Conservation (phyloP, 2,888 invertebrate genomes). For the Magallana nippona region DNA sequence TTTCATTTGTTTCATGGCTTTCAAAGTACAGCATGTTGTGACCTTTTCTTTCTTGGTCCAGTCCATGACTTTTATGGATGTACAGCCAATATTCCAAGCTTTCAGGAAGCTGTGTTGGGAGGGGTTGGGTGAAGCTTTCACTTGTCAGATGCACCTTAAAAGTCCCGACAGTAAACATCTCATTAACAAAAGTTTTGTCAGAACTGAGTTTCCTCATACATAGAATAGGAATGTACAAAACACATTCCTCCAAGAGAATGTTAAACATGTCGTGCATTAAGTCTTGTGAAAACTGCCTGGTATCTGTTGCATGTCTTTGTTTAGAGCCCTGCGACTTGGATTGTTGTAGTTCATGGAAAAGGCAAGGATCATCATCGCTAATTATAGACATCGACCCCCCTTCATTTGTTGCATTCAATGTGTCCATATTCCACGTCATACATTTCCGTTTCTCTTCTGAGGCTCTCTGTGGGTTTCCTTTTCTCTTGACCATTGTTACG, state of each 20-base stretch:
- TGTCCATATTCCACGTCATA: constrained; percentile 74
- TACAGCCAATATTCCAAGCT: constrained; percentile 74
- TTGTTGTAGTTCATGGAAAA: constrained; percentile 48
- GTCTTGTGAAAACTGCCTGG: constrained; percentile 41
- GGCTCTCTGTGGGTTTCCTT: constrained; percentile 66
- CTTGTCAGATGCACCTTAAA: constrained; percentile 46
- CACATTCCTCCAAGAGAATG: constrained; percentile 60
- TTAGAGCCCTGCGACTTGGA: neutral
- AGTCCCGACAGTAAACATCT: constrained; percentile 59
- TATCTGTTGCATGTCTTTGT: neutral
- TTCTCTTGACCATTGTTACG: constrained; percentile 73
- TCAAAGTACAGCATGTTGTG: constrained; percentile 75
- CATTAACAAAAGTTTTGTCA: constrained; percentile 43
- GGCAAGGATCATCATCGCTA: constrained; percentile 57
- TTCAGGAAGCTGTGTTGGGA: constrained; percentile 55
- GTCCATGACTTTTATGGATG: constrained; percentile 64
- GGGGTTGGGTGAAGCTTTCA: neutral
- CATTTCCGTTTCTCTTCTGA: constrained; percentile 68
- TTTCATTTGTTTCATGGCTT: constrained; percentile 54
- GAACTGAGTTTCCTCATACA: constrained; percentile 43
- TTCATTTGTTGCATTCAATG: constrained; percentile 11
- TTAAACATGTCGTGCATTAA: constrained; percentile 58
- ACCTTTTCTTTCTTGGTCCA: constrained; percentile 16
- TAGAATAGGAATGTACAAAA: constrained; percentile 58
- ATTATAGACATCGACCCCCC: constrained; percentile 52